Conservation (phyloP, 1,140 invertebrate genomes). For the Tetranychus urticae region DNA sequence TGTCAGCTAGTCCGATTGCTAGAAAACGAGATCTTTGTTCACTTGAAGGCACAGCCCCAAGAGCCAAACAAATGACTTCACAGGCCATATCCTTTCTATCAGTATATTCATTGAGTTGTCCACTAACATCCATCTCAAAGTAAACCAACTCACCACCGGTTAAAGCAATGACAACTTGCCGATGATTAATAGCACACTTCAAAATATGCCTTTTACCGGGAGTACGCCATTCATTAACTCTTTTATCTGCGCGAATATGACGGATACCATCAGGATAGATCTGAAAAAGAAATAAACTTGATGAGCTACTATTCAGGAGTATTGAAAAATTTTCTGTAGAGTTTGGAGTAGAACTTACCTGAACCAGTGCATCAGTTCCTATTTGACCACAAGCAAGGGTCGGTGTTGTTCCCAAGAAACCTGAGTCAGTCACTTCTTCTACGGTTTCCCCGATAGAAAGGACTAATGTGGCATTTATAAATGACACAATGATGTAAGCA, state of each 20-base stretch:
- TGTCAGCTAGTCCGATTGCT: conserved; percentile 84
- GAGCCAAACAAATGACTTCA: conserved; percentile 93
- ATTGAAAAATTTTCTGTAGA: conserved; percentile 4
- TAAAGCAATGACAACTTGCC: conserved; percentile 93
- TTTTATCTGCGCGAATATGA: conserved; percentile 86
- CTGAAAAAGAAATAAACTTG: conserved; percentile 19
- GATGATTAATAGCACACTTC: conserved; percentile 91
- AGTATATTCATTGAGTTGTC: conserved; percentile 92
- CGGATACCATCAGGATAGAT: conserved; percentile 96
- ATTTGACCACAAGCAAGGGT: conserved; percentile 88
- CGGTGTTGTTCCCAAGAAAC: conserved; percentile 92
- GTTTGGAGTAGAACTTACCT: conserved; percentile 30
- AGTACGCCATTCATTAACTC: conserved; percentile 97
- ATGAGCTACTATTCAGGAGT: not conserved
- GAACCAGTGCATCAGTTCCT: conserved; percentile 88
- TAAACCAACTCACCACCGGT: conserved; percentile 94
- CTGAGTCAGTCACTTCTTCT: conserved; percentile 98
- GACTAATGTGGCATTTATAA: conserved; percentile 96
- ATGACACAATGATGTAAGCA: conserved; percentile 99
- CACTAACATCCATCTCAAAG: conserved; percentile 97
- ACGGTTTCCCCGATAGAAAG: conserved; percentile 98
- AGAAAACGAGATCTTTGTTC: conserved; percentile 89
- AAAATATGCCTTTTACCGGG: conserved; percentile 90
- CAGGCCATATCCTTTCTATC: conserved; percentile 65
- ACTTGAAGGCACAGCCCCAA: conserved; percentile 77